phyloP scores from a whole-genome alignment of 2,113 vertebrate species.

The Rhineura floridana region DNA sequence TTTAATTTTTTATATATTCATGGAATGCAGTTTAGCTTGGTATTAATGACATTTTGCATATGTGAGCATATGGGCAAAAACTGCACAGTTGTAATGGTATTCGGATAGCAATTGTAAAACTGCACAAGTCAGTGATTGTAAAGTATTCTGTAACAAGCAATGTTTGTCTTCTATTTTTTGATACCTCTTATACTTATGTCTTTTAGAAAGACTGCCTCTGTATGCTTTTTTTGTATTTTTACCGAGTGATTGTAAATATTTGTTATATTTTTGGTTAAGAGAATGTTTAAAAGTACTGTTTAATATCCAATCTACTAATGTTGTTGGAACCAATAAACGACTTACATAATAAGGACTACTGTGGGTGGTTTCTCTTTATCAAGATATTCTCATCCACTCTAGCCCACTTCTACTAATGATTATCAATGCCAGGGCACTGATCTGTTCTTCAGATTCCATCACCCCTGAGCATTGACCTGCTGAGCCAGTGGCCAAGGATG shows the following conservation, averaged over 20 bases:
- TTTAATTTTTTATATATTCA: constrained; percentile 75
- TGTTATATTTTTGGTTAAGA: constrained; percentile 99
- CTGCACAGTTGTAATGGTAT: constrained; percentile 86
- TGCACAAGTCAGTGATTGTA: constrained; percentile 88
- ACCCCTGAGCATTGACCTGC: too few species aligned
- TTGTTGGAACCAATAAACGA: constrained; percentile 82
- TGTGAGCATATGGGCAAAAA: constrained; percentile 80
- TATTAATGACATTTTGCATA: constrained; percentile 76
- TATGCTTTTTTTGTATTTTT: constrained; percentile 96
- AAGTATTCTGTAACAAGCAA: constrained; percentile 86
- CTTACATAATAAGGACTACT: constrained; percentile 51
- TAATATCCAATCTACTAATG: constrained; percentile 85
- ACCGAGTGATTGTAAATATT: constrained; percentile 94
- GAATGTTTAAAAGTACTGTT: constrained; percentile 91
- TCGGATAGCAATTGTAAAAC: constrained; percentile 81
- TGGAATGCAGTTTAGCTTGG: constrained; percentile 83
- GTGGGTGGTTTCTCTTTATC: constrained; percentile 4
- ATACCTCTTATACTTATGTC: constrained; percentile 95
- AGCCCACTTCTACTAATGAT: too few species aligned
- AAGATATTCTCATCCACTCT: background rate
- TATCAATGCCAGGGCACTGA: too few species aligned
- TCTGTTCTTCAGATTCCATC: too few species aligned
- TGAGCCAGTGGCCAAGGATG: too few species aligned
- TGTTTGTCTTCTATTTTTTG: constrained; percentile 88
- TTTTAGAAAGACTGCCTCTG: constrained; percentile 98